Percentiles rank a stretch among this genome's conserved stretches.
These are phyloP conservation scores for Eucera pruinosa DNA, from an alignment of 2,888 invertebrate species.

Conservation along the genomic window DNA sequence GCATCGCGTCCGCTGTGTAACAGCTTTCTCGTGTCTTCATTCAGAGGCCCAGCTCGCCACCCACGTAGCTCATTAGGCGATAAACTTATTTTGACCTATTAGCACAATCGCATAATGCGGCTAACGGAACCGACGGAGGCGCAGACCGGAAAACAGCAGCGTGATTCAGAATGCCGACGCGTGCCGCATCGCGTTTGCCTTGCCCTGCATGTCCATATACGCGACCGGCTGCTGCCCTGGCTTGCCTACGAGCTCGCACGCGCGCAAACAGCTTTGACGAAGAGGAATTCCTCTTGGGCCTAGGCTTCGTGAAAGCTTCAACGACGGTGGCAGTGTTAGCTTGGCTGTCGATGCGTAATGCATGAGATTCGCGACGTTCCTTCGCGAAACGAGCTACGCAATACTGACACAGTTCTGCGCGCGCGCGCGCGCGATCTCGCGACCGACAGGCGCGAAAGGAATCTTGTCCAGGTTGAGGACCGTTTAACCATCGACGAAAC, in stretches of 20 bases:
- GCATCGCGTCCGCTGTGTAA: too few species aligned
- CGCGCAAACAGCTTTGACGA: slow-evolving; percentile 40
- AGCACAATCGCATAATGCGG: slow-evolving; percentile 73
- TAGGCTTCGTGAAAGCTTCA: slow-evolving; percentile 18
- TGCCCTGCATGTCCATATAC: slow-evolving; percentile 74
- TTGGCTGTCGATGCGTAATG: slow-evolving; percentile 36
- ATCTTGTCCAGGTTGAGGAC: neutral
- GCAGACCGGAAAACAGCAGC: slow-evolving; percentile 77
- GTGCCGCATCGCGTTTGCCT: slow-evolving; percentile 75
- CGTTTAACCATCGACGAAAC: too few species aligned
- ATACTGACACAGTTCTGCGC: slow-evolving; percentile 41
- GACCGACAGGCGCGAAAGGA: neutral
- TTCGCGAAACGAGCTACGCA: slow-evolving; percentile 33
- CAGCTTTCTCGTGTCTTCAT: slow-evolving; percentile 16
- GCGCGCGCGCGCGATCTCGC: neutral
- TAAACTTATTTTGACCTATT: slow-evolving; percentile 76
- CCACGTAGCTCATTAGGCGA: slow-evolving; percentile 65
- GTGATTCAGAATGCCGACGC: slow-evolving; percentile 76
- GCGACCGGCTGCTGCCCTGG: slow-evolving; percentile 48
- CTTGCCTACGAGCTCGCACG: slow-evolving; percentile 55
- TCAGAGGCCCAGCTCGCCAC: slow-evolving; percentile 24
- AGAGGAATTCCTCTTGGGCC: slow-evolving; percentile 33
- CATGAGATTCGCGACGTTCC: slow-evolving; percentile 47
- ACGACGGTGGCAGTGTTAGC: slow-evolving; percentile 21
- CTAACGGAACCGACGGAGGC: slow-evolving; percentile 73